Base-by-base conservation (phyloP, 2,113 vertebrate species). In the Pituophis catenifer region DNA sequence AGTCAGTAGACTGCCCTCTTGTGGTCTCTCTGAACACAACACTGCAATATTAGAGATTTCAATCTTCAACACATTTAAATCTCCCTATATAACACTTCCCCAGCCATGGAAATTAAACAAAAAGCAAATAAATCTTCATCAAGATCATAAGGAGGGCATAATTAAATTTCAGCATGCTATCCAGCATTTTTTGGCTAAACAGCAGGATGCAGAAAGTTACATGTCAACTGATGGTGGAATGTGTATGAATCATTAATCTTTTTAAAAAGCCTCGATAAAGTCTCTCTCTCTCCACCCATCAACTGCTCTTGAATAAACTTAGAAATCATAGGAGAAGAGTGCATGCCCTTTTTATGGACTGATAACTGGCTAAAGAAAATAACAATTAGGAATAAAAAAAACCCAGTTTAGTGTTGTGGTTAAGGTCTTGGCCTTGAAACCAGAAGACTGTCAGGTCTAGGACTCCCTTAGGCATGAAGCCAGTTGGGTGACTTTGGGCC, bases 1-100 rank as follows among this genome's bases (percentile, higher is more conserved):
- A 92, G 52, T 94, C 91, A 92, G 94, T 89, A 92, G 75, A 94
- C 89, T 94, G 96, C 95, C 96, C 91, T 88, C 91, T 94, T 38
- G 93, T 94, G 93, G 57, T 29, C 44, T 65, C 33, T 54, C 21
- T 44, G 89, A 90, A 90, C 62, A 5, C 19, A 50, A 52, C 33
- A 62, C 53, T 44, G 59, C 54, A 89, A 10, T 24, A 75, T 81
- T 57, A 90, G 8, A 54, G 8, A 81, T 19, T 81, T 44, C n/a
- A 44, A 81, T 44, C 33, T 44, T 81, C 8, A 81, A 81, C 75
- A 81, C 88, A 52, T 21, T 75, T 89, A 53, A 59, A 59, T 54
- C 50, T 88, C 55, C 13, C 52, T 48, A 50, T 21, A 57, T 26
- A 23, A 88, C 8, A 54, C 29, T 55, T 65, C 15, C 29, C 65